Evolutionary conservation across 2,888 invertebrate species (phyloP).

Genomic region (Isotomurus palustris): DNA sequence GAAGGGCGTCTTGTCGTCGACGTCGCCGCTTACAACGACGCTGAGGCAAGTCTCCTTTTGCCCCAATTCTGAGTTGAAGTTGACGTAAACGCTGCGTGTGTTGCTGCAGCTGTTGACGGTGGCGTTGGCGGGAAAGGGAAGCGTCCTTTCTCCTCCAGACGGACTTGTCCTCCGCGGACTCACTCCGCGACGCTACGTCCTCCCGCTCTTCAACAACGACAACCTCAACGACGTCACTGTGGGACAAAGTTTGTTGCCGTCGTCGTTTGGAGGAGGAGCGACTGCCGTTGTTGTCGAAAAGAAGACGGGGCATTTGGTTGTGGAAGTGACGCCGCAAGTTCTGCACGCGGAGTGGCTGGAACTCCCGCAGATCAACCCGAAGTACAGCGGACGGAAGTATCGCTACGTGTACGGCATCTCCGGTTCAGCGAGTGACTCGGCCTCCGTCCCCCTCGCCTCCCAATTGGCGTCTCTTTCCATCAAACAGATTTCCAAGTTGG

Average conservation of each 20-base stretch:
- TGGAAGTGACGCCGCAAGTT: constrained; percentile 27
- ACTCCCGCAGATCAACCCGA: constrained; percentile 54
- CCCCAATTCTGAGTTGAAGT: neutral
- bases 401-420: constrained; percentile 53
- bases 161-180: too few relatives aligned
- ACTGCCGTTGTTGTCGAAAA: neutral
- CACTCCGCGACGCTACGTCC: too few relatives aligned
- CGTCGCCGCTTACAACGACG: constrained; percentile 49
- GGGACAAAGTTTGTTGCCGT: neutral
- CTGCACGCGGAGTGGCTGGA: constrained; percentile 49
- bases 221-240: neutral
- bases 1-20: constrained; percentile 50
- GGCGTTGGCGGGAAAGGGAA: too few relatives aligned
- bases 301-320: neutral
- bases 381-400: constrained; percentile 52
- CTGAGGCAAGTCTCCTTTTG: constrained; percentile 44
- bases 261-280: neutral
- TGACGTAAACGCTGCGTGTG: too few relatives aligned
- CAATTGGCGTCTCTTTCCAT: too few relatives aligned
- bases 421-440: too few relatives aligned
- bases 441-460: too few relatives aligned
- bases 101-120: too few relatives aligned
- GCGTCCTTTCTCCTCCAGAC: too few relatives aligned
- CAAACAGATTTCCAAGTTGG: constrained; percentile 51
- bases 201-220: too few relatives aligned